phyloP scores from a whole-genome alignment of 2,888 invertebrate genomes.

The Diarsia rubi region DNA sequence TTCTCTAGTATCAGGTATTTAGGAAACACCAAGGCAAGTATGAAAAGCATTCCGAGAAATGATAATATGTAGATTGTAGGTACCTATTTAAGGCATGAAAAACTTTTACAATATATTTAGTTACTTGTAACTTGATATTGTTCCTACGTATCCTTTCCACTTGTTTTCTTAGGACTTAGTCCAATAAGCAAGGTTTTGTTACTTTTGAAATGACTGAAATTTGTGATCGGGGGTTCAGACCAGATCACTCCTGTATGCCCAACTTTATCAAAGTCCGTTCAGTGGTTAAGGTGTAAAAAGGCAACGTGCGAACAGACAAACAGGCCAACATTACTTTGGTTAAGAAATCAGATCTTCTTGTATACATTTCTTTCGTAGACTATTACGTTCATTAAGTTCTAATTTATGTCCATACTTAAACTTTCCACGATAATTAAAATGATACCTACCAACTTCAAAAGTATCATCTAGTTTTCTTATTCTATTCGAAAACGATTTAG shows the following conservation, averaged over 20 bases:
- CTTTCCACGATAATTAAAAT: slow-evolving; percentile 45
- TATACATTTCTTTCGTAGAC: neutral
- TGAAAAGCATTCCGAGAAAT: neutral
- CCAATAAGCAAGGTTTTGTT: neutral
- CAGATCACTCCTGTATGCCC: neutral
- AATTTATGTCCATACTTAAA: slow-evolving; percentile 33
- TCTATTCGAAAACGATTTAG: slow-evolving; percentile 39
- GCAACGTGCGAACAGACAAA: neutral
- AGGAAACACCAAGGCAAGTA: neutral
- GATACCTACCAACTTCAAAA: slow-evolving; percentile 26
- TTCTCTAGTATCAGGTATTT: neutral
- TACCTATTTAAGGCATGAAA: neutral
- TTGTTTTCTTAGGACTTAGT: neutral
- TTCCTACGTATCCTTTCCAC: neutral
- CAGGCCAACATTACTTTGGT: neutral
- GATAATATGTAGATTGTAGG: too few species aligned
- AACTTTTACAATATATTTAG: neutral
- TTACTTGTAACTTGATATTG: neutral
- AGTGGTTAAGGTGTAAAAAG: neutral
- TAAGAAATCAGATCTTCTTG: neutral
- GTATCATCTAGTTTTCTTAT: slow-evolving; percentile 36
- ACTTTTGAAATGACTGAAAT: neutral
- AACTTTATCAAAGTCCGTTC: neutral
- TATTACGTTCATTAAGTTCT: neutral
- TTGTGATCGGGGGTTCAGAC: neutral